Percentiles rank a stretch among this genome's conserved stretches.
Evolutionary conservation across 2,797 vertebrate species (phyloP).

Genomic region (Mycteria americana): DNA sequence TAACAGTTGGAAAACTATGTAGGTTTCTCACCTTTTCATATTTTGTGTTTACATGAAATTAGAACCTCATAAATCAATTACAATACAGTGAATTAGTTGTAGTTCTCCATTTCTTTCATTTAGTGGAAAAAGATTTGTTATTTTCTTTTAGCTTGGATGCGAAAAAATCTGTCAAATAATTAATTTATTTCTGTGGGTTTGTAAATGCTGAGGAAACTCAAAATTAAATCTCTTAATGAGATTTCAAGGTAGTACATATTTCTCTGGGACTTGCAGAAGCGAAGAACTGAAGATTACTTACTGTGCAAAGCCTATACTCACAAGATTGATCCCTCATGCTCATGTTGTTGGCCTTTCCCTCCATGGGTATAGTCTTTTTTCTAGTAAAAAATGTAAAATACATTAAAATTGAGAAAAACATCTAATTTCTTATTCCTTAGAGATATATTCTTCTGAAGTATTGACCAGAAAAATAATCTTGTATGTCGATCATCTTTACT

Average conservation of each 20-base stretch:
- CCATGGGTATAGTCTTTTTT: background rate
- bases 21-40: constrained; percentile 6
- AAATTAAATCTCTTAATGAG: background rate
- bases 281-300: background rate
- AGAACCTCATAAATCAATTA: constrained; percentile 34
- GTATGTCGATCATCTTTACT: background rate
- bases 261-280: background rate
- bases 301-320: background rate
- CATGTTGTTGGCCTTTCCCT: background rate
- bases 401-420: background rate
- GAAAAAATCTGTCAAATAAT: background rate
- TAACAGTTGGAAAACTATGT: constrained; percentile 24
- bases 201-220: background rate
- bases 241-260: background rate
- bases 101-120: background rate
- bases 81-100: background rate
- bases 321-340: background rate
- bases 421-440: background rate
- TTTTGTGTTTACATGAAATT: constrained; percentile 35
- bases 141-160: background rate
- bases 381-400: background rate
- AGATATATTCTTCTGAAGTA: background rate
- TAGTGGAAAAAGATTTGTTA: background rate
- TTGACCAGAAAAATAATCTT: background rate
- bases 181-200: background rate